Base-by-base conservation (phyloP, 2,797 vertebrate species). In the Smutsia gigantea region DNA sequence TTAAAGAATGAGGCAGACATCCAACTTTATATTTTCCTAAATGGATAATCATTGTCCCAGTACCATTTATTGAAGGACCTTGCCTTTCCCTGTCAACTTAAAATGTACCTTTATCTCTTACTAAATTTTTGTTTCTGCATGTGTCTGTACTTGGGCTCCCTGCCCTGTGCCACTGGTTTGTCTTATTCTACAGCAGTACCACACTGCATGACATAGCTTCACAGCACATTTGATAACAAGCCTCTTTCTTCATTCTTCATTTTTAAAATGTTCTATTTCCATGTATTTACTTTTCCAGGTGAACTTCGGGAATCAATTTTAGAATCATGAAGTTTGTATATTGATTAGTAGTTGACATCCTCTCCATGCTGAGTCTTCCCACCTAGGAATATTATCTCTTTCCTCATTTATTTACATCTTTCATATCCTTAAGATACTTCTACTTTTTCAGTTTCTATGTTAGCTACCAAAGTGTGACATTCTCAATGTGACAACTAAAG, bases 381-480 rank as follows among this genome's bases (percentile, higher is more conserved):
- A 7, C 25, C n/a, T 85, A 59, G 34, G 37, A 75, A 2, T 63
- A 37, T 31, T 39, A 3, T 14, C 13, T 27, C 34, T 78, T 66
- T 83, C 46, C 34, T 81, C 29, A 39, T 11, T 79, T 69, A 55
- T 7, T 87, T 74, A 39, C 7, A 13, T 74, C 19, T 78, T 90
- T 71, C 46, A 7, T 77, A 29, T 37, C 23, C 57, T 69, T 59
- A n/a, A 79, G 39, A 19, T 61, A 63, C 51, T 71, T 87, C 79
- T 79, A 57, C 31, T 87, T 74, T 63, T 17, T 95, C 87, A 25
- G 6, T 37, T 96, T 93, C 64, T 42, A 90, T 61, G 55, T 82
- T 83, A 37, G 27, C 68, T 63, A 66, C 59, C 39, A 9, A 78
- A 78, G n/a, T 88, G 42, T 55, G 85, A 87, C 25, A 25, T 85